Percentiles rank a stretch among this genome's conserved stretches.
Evolutionary conservation across 2,113 vertebrate species (phyloP).

Genomic region (Melanotaenia duboulayi): DNA sequence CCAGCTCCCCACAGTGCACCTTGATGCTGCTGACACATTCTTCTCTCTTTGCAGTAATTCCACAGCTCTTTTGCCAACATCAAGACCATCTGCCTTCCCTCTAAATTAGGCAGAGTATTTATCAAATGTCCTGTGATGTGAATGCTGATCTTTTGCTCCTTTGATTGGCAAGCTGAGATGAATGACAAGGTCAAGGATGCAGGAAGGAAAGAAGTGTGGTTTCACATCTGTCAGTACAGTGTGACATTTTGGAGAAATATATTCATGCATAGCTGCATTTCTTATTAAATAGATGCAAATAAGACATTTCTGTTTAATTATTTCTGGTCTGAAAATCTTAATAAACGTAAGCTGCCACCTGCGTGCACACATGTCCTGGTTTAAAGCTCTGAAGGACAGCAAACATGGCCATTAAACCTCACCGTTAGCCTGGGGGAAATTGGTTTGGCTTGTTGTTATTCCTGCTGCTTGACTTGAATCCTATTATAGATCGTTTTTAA

Average conservation of each 20-base stretch:
- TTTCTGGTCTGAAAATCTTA: conserved; percentile 7
- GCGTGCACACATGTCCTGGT: not conserved
- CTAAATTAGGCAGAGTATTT: conserved; percentile 51
- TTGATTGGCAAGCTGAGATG: conserved; percentile 35
- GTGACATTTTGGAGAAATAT: not conserved
- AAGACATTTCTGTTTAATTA: not conserved
- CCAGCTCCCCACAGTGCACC: conserved; percentile 29
- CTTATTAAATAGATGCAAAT: not conserved
- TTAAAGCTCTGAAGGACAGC: conserved; percentile 12
- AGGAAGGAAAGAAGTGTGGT: not conserved
- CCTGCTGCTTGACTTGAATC: conserved; percentile 61
- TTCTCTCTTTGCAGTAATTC: conserved; percentile 54
- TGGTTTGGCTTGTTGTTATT: conserved; percentile 62
- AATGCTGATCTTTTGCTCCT: conserved; percentile 37
- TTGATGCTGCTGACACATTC: conserved; percentile 46
- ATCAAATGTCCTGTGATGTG: conserved; percentile 45
- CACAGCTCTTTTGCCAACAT: conserved; percentile 29
- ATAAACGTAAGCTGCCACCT: not conserved
- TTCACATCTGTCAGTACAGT: not conserved
- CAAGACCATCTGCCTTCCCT: conserved; percentile 57
- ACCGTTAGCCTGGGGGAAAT: conserved; percentile 48
- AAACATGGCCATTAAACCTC: conserved; percentile 6
- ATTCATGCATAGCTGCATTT: not conserved
- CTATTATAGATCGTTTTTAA: conserved; percentile 65
- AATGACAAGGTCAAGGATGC: conserved; percentile 56